A percentile compares a stretch with the other conserved stretches of the same genome.
Evolutionary conservation across 2,797 vertebrate species (phyloP).

Genomic region (Pempheris klunzingeri): DNA sequence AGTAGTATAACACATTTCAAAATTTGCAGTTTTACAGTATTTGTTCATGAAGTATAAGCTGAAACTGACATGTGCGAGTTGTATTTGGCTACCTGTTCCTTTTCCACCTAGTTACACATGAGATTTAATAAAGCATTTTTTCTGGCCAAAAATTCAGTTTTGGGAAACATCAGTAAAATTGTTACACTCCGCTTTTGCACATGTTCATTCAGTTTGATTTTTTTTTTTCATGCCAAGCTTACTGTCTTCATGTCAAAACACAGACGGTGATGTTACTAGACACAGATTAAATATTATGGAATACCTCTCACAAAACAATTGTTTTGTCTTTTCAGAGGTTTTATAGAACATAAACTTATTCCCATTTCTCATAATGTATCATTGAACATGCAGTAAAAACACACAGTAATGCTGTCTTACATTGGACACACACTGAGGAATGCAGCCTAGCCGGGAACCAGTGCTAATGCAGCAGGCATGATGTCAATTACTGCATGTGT

Average conservation of each 20-base stretch:
- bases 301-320: not conserved
- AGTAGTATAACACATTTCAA: not conserved
- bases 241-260: not conserved
- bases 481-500: constrained; percentile 72
- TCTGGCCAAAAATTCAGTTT: not conserved
- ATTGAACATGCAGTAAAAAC: not conserved
- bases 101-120: not conserved
- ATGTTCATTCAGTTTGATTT: not conserved
- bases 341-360: not conserved
- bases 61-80: not conserved
- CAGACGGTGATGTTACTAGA: not conserved
- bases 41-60: not conserved
- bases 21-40: not conserved
- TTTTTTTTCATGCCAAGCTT: constrained; percentile 5
- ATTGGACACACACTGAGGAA: constrained; percentile 44
- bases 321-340: not conserved
- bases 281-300: not conserved
- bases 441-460: constrained; percentile 36
- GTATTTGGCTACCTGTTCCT: not conserved
- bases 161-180: not conserved
- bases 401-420: not conserved
- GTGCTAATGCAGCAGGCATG: constrained; percentile 74
- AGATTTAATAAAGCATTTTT: not conserved
- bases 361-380: not conserved
- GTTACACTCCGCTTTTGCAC: not conserved